phyloP scores from a whole-genome alignment of 2,113 vertebrate genomes.

The Toxotes jaculatrix region DNA sequence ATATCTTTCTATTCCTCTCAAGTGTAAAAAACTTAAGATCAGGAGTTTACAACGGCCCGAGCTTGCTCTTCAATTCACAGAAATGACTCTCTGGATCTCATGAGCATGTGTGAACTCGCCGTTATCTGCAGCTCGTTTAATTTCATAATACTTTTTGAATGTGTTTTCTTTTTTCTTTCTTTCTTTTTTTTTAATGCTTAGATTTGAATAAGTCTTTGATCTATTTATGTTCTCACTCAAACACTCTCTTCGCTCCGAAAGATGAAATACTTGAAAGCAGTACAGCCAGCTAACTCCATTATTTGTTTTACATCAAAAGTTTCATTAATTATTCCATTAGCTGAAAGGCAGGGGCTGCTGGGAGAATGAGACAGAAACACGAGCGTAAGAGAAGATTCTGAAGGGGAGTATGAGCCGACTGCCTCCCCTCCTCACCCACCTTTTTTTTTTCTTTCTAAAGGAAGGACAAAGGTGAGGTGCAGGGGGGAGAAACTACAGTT shows the following conservation, averaged over 20 bases:
- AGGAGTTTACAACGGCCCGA: constrained; percentile 31
- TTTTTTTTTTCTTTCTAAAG: constrained; percentile 2
- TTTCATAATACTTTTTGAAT: constrained; percentile 67
- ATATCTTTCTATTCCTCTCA: constrained; percentile 34
- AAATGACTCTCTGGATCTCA: constrained; percentile 34
- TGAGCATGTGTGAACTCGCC: constrained; percentile 46
- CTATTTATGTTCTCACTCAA: constrained; percentile 73
- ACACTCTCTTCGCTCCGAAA: constrained; percentile 50
- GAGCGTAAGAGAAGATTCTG: constrained; percentile 21
- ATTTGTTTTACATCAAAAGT: constrained; percentile 82
- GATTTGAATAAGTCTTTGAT: constrained; percentile 77
- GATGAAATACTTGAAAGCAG: constrained; percentile 75
- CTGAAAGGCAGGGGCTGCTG: constrained; percentile 40
- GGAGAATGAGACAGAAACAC: constrained; percentile 38
- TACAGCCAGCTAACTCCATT: constrained; percentile 64
- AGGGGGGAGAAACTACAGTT: constrained; percentile 29
- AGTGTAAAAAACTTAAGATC: constrained; percentile 59
- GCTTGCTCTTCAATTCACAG: constrained; percentile 47
- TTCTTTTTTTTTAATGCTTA: constrained; percentile 47
- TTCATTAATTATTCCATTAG: constrained; percentile 81
- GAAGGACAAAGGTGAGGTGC: constrained; percentile 51
- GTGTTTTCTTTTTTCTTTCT: constrained; percentile 48
- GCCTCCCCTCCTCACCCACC: constrained; percentile 2
- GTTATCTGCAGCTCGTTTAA: constrained; percentile 69
- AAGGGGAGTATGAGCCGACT: constrained; percentile 15